phyloP scores from a whole-genome alignment of 2,113 vertebrate genomes.

The Elaphurus davidianus region DNA sequence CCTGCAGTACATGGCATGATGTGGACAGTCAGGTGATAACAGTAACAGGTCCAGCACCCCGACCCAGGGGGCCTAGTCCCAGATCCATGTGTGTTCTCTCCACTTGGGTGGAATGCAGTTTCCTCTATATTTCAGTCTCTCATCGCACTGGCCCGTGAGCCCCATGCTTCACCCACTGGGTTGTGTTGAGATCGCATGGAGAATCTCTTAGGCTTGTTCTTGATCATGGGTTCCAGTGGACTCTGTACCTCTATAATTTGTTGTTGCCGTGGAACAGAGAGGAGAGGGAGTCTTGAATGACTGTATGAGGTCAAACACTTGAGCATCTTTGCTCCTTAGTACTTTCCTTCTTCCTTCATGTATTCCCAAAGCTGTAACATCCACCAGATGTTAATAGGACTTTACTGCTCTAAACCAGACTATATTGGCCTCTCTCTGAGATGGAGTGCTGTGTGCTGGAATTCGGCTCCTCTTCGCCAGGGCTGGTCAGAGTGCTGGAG shows the following conservation, averaged over 20 bases:
- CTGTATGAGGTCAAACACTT: neutral
- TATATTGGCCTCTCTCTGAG: neutral
- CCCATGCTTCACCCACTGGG: accelerated
- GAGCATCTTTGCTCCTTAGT: neutral
- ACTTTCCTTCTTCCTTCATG: neutral
- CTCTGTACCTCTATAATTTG: neutral
- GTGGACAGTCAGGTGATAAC: neutral
- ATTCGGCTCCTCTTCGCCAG: neutral
- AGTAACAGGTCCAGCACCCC: neutral
- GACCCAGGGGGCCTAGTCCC: neutral
- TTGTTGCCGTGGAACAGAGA: neutral
- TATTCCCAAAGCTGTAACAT: neutral
- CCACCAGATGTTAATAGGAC: neutral
- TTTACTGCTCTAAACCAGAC: neutral
- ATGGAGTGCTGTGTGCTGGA: neutral
- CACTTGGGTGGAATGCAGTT: neutral
- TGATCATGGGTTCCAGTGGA: neutral
- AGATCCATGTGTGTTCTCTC: neutral
- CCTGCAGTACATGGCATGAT: neutral
- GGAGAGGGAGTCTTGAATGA: neutral
- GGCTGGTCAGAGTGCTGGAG: neutral
- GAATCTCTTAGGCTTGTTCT: neutral
- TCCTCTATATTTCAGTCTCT: neutral
- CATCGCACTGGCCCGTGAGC: neutral
- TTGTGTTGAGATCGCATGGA: neutral